Evolutionary conservation across 2,113 vertebrate species (phyloP), one percentile per base, ranked within the genome.

Genomic region (Ammodytes marinus): DNA sequence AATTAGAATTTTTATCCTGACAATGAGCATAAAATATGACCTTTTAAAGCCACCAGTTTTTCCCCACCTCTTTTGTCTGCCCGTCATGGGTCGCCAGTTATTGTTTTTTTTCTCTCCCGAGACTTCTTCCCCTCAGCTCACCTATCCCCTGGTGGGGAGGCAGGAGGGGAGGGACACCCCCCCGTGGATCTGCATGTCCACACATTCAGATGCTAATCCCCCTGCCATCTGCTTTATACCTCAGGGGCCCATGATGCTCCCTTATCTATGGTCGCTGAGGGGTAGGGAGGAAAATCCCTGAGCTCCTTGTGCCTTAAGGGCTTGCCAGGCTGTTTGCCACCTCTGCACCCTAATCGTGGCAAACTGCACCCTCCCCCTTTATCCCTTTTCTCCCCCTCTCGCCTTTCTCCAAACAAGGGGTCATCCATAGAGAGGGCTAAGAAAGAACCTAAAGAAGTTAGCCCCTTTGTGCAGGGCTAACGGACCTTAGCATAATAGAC

Each of bases 201-300:
- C 69, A 69, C 76, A 88, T 89, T 89, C 77, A 86, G 15, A 91
- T 91, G 86, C 89, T 93, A 92, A 93, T 92, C 89, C 74, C 27
- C 3, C 61, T 5, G 8, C 92, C 92, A 93, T 92, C 90, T 93
- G 92, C 80, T 85, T 87, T 85, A 43, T 27, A 74, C 60, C 77
- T 66, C 47, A 43, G 40, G 59, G 55, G 13, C 49, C 47, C 54
- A 35, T 59, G 78, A 86, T 27, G 75, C 74, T 45, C 65, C 63
- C 57, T 8, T 39, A 67, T 57, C 63, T 19, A 3, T 17, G 12
- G 1, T 57, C n/a, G 1, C 58, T 3, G 39, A 4, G 15, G 61
- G 67, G 47, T 47, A 27, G 35, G 53, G 76, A 74, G 45, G 50
- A 61, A 77, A 75, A 82, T 74, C 75, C 63, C 79, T 42, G 17